phyloP scores from a whole-genome alignment of 2,888 invertebrate genomes.

The Caenorhabditis drosophilae region DNA sequence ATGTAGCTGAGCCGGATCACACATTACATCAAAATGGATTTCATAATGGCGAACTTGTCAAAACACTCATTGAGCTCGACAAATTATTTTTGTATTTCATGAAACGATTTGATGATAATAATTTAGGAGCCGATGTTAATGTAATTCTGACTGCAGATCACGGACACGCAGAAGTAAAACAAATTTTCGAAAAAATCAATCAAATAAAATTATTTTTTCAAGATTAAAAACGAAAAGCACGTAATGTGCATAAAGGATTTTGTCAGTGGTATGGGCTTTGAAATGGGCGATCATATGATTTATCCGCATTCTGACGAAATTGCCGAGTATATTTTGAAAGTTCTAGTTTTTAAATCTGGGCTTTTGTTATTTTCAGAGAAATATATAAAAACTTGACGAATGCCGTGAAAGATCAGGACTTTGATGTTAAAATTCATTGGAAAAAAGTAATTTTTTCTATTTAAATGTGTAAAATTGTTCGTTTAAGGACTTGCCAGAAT shows the following conservation, averaged over 20 bases:
- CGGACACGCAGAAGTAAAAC: conserved; percentile 69
- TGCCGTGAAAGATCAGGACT: conserved; percentile 34
- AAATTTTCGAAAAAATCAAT: no score
- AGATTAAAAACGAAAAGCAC: conserved; percentile 46
- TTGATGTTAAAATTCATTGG: conserved; percentile 44
- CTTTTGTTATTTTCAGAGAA: conserved; percentile 4
- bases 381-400: conserved; percentile 41
- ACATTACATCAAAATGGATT: conserved; percentile 70
- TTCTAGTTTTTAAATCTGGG: neutral
- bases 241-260: conserved; percentile 52
- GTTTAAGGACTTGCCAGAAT: conserved; percentile 73
- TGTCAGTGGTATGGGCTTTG: conserved; percentile 40
- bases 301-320: conserved; percentile 52
- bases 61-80: conserved; percentile 68
- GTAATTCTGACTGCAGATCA: conserved; percentile 72
- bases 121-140: conserved; percentile 67
- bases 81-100: conserved; percentile 69
- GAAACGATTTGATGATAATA: conserved; percentile 40
- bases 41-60: conserved; percentile 56
- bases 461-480: no score
- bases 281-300: conserved; percentile 54
- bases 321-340: conserved; percentile 7
- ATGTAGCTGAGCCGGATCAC: conserved; percentile 70
- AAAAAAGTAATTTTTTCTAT: no score
- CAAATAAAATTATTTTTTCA: no score